Base-by-base conservation (phyloP, 2,113 vertebrate genomes). In the Myotis yumanensis region DNA sequence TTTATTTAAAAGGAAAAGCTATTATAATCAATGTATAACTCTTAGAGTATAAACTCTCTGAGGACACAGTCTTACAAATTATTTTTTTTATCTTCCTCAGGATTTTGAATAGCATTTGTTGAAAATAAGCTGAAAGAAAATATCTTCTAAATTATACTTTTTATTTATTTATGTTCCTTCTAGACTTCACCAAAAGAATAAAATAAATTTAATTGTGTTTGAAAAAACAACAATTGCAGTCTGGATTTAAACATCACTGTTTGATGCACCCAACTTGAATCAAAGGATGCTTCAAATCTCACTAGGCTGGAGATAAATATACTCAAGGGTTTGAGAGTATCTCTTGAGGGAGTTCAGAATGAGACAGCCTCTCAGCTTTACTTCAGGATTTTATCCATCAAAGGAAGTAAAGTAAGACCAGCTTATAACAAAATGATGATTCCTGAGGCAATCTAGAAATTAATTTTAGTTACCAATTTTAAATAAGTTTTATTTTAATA, bases 211-310 rank as follows among this genome's bases (percentile, higher is more conserved):
- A 86, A 88, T 83, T 86, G 8, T 75, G 79, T 86, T 94, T 82
- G 52, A 79, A 88, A 97, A 96, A 90, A 68, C 73, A 82, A 71
- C 81, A 86, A 10, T 69, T 93, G 40, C 16, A 66, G 77, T 83
- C 79, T 95, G n/a, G 37, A 80, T 93, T 97, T 79, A 96, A 75
- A 88, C 75, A 96, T 75, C 28, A 73, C 54, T 75, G 32, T 90
- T 95, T 89, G 79, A 62, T 83, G 52, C 22, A 90, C 25, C 84
- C 77, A 95, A 71, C 85, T 79, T 82, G 85, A 96, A 37, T 85
- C 46, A 48, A 94, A 96, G 64, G 59, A 82, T 90, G 51, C 85
- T 96, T 97, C 82, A 96, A 46, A 75, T 94, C 32, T 75, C 87
- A 80, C 85, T 86, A 82, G 81, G 51, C 76, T 92, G 12, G 37